phyloP scores from a whole-genome alignment of 1,140 invertebrate genomes.

The Tribolium madens region DNA sequence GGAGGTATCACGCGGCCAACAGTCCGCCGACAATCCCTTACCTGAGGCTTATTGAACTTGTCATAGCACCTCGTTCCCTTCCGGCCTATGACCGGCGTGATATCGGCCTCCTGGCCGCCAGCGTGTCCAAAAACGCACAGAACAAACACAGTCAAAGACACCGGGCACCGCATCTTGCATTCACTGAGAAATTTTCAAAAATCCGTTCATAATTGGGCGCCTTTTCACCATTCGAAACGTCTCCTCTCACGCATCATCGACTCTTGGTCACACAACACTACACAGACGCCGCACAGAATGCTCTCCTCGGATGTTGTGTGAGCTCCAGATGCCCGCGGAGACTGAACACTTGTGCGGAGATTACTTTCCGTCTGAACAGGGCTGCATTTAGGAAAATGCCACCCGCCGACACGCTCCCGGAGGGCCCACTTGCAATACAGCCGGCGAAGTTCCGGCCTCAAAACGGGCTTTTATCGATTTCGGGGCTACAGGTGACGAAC shows the following conservation, averaged over 20 bases:
- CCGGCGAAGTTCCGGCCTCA: background rate
- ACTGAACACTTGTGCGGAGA: slow-evolving; percentile 46
- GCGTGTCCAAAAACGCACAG: slow-evolving; percentile 31
- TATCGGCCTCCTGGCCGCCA: slow-evolving; percentile 40
- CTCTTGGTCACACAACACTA: slow-evolving; percentile 16
- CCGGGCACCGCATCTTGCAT: slow-evolving; percentile 28
- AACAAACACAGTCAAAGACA: slow-evolving; percentile 45
- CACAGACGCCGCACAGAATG: slow-evolving; percentile 27
- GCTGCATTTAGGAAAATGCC: slow-evolving; percentile 43
- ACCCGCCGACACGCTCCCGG: slow-evolving; percentile 36
- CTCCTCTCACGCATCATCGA: slow-evolving; percentile 35
- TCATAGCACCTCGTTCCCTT: slow-evolving; percentile 59
- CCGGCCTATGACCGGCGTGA: slow-evolving; percentile 55
- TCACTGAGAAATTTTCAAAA: background rate
- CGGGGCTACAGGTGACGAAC: background rate
- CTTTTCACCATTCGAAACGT: slow-evolving; percentile 16
- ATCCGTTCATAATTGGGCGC: slow-evolving; percentile 7
- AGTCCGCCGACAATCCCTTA: slow-evolving; percentile 26
- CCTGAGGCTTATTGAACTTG: slow-evolving; percentile 57
- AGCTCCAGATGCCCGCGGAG: slow-evolving; percentile 47
- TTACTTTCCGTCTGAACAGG: slow-evolving; percentile 28
- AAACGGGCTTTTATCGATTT: background rate
- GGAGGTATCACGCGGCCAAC: background rate
- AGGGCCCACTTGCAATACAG: background rate
- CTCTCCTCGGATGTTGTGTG: slow-evolving; percentile 44